Base-by-base conservation (phyloP, 2,113 vertebrate genomes). In the Cromileptes altivelis region DNA sequence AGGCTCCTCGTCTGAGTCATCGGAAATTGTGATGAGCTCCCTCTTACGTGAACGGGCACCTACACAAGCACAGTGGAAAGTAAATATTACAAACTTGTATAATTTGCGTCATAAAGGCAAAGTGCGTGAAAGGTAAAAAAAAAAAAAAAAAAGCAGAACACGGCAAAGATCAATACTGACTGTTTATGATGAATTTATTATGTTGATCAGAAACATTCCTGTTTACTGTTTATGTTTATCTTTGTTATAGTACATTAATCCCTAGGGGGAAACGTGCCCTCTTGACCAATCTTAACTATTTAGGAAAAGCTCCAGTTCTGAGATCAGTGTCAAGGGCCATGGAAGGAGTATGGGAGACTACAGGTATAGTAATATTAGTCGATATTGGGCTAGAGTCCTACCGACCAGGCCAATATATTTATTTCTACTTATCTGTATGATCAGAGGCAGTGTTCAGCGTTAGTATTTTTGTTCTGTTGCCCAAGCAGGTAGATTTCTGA, bases 1-100 rank as follows among this genome's bases (percentile, higher is more conserved):
- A 3, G 95, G 93, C 72, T 99, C 98, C 80, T 99, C 98, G 62
- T 99, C 98, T 0, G 98, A 99, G 78, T 98, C 97, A 61, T 99
- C 97, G 0, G 97, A 97, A 92, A 98, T 97, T 0, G 90, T 97
- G 94, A 98, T 98, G 80, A 96, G 93, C 17, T 92, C 89, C 60
- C 96, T 96, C 85, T 93, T 91, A 86, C 89, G 93, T 45, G 69
- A 6, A 4, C 67, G 68, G 0, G 90, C 81, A 49, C 92, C 94
- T 94, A 23, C 25, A 72, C 19, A 40, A 6, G 57, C n/a, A 42
- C 42, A 50, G 1, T 4, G 2, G 13, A 11, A 63, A 15, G 10
- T 64, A 18, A 72, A 13, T 33, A 50, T 18, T 15, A 50, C 3
- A 12, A 37, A 56, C 30, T 2, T 27, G 3, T 42, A n/a, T 50